Conservation (phyloP, 2,888 invertebrate genomes). For the Drosophila rellima region DNA sequence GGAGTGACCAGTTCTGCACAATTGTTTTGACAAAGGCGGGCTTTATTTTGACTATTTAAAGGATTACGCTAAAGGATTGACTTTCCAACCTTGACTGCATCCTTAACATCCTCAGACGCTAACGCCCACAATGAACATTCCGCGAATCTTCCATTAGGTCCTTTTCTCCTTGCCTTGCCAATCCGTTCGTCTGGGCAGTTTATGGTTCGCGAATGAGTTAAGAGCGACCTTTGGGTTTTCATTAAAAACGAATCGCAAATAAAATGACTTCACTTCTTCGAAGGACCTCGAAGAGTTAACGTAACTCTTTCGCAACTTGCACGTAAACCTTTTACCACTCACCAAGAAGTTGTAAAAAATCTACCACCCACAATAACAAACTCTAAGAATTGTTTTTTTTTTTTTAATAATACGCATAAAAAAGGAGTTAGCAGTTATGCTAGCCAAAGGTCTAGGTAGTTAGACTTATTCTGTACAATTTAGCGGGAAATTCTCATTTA, state of each 20-base stretch:
- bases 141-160: conserved; percentile 55
- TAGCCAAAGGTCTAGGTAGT: conserved; percentile 43
- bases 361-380: conserved; percentile 8
- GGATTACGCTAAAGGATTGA: conserved; percentile 85
- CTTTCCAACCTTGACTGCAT: conserved; percentile 80
- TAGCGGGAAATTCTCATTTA: conserved; percentile 16
- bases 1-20: conserved; percentile 59
- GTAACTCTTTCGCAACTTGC: conserved; percentile 83
- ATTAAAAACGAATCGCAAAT: conserved; percentile 55
- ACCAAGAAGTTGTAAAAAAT: conserved; percentile 48
- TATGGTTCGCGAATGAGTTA: conserved; percentile 76
- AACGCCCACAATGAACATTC: conserved; percentile 67
- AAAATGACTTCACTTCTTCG: conserved; percentile 54
- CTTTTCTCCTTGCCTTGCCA: conserved; percentile 23
- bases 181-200: conserved; percentile 43
- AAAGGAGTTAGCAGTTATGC: conserved; percentile 34
- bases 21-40: conserved; percentile 84
- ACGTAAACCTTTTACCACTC: conserved; percentile 62
- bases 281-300: conserved; percentile 76
- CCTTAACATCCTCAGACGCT: conserved; percentile 36
- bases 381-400: conserved; percentile 17
- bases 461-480: conserved; percentile 3
- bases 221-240: conserved; percentile 58
- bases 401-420: conserved; percentile 12
- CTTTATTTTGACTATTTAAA: conserved; percentile 85